These are phyloP conservation scores for Cataglyphis livida DNA, from an alignment of 2,888 invertebrate species.

Conservation along the genomic window DNA sequence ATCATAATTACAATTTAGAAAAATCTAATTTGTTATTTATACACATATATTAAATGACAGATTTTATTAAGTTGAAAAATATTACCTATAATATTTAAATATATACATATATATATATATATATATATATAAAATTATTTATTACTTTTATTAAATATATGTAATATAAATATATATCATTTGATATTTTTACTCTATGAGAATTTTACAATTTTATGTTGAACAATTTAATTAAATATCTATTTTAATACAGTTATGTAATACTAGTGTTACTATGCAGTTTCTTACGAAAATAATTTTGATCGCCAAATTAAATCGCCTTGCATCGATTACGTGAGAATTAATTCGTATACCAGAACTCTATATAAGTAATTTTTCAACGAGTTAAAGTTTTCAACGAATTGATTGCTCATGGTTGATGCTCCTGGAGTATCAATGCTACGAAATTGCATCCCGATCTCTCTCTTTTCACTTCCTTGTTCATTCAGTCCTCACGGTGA, in stretches of 20 bases:
- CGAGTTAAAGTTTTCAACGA: slow-evolving; percentile 3
- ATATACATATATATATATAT: too few species aligned
- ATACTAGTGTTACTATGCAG: neutral
- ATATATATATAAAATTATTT: too few species aligned
- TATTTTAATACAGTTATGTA: neutral
- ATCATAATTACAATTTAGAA: neutral
- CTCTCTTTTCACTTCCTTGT: slow-evolving; percentile 2
- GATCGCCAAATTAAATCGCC: neutral
- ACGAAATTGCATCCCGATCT: slow-evolving; percentile 66
- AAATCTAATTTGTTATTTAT: neutral
- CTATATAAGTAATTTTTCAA: neutral
- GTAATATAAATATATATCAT: too few species aligned
- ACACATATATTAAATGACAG: neutral
- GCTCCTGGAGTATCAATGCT: slow-evolving; percentile 72
- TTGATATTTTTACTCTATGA: neutral
- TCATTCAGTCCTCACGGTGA: slow-evolving; percentile 4
- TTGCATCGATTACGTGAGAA: neutral
- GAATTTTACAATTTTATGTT: neutral
- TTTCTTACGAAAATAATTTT: neutral
- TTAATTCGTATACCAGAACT: neutral
- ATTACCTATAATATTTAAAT: neutral
- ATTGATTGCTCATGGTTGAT: slow-evolving; percentile 14
- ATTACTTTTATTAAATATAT: too few species aligned
- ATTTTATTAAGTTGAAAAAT: slow-evolving; percentile 1
- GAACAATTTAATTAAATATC: neutral